Evolutionary conservation across 53 echinoderm and acorn worm genomes (phyloP), one percentile per base, ranked within the genome.

Genomic region (Antedon mediterranea): DNA sequence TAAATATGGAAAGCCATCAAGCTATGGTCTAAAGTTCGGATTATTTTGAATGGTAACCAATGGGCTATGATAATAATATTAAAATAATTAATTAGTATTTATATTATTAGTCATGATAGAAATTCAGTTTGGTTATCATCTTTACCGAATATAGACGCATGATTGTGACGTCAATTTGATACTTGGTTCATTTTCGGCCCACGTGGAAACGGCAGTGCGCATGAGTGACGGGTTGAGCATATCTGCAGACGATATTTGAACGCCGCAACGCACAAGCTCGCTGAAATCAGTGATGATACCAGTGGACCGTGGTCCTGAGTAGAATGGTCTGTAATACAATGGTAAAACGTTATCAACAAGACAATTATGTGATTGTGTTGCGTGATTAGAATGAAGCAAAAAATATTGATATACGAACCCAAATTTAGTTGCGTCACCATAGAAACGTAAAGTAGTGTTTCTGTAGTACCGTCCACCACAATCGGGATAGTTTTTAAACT

Each of bases 171-270:
- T 57, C 11, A 93, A 82, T 32, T 81, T 81, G 34, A 70, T 32
- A 0, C 78, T 80, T 0, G 93, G 93, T 70, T 93, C 82, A 31
- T 88, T 87, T 34, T 87, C 89, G 28, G 89, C 93, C 93, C 93
- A 93, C 6, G 93, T 93, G 32, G 78, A 93, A 30, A 93, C 85
- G 2, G 82, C 87, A 6, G 93, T 89, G 57, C 83, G 78, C 79
- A 93, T 83, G 42, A 89, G 73, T 23, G 77, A 37, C 3, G 93
- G 85, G 57, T 87, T 93, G 27, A 93, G 84, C 82, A 90, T 87
- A 71, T 93, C 93, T 28, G 80, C 85, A 30, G 85, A 78, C 13
- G 83, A 71, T 23, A 79, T 83, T 43, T 93, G 86, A 30, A 93
- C 37, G 3, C 87, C 77, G 76, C 93, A 93, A 76, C 89, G 89